Base-by-base conservation (phyloP, 2,888 invertebrate genomes). In the Brachyptera risi region DNA sequence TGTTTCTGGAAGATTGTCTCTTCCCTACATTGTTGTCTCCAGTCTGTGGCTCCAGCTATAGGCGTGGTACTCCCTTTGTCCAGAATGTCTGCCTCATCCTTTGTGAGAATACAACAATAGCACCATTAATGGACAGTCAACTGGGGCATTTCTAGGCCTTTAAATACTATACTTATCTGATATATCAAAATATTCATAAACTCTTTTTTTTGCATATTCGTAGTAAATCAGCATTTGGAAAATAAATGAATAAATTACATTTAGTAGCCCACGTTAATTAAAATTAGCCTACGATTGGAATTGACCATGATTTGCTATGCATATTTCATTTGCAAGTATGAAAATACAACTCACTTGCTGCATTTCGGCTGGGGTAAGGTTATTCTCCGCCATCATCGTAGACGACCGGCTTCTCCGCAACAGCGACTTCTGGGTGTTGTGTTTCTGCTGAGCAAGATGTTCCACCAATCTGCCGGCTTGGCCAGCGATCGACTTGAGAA, bases 1-100 rank as follows among this genome's bases (percentile, higher is more conserved):
- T 86, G 85, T 70, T 86, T 83, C 68, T 84, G 82, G 58, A 83
- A 76, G 65, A 83, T 82, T 69, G 86, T 84, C 67, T 86, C 86
- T 68, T 85, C 80, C 63, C 75, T 49, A 23, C 59, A 59, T 19
- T 59, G 44, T 5, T 61, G 60, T 37, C 51, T 56, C 50, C 59
- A 58, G 5, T 65, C 63, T 13, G 23, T 27, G 47, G 62, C 58
- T 19, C 37, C 54, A 11, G 17, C 38, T 21, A 31, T 19, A 24
- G n/a, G 35, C 26, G 35, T 1, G 56, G 73, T 73, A 65, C 74
- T 75, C 63, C 78, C 79, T 68, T 79, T 78, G 62, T 78, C 78
- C 60, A 76, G 67, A 63, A 75, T 75, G 68, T 74, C 76, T 24
- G 75, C 75, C 65, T 81, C 80, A 66, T 80, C 80, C 66, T 79